Conservation (phyloP, 2,888 invertebrate species). For the Syrista parreyssii region DNA sequence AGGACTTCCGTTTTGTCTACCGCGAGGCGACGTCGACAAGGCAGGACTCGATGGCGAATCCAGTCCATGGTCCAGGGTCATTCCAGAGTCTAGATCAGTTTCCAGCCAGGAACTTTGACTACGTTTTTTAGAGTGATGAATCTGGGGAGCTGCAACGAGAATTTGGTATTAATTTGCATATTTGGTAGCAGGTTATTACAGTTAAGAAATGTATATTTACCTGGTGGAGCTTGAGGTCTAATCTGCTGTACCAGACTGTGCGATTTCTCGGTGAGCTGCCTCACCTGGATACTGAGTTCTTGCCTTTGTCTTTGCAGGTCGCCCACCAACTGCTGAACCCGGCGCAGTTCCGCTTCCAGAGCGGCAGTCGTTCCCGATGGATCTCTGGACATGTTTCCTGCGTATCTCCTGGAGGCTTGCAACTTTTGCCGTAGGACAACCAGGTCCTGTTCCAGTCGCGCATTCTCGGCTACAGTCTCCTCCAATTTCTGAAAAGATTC, state of each 20-base stretch:
- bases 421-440: constrained; percentile 86
- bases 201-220: neutral
- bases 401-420: constrained; percentile 75
- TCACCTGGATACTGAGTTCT: constrained; percentile 86
- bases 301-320: constrained; percentile 88
- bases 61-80: constrained; percentile 78
- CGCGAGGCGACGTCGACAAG: constrained; percentile 40
- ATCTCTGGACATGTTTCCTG: constrained; percentile 53
- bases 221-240: constrained; percentile 58
- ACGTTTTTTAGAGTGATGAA: constrained; percentile 68
- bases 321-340: constrained; percentile 86
- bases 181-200: neutral
- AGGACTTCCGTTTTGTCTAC: constrained; percentile 42
- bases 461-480: constrained; percentile 91
- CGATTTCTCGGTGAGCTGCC: constrained; percentile 85
- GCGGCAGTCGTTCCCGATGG: constrained; percentile 72
- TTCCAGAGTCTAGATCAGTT: constrained; percentile 88
- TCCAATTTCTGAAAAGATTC: constrained; percentile 78
- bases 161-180: neutral
- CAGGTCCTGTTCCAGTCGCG: constrained; percentile 87
- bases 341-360: constrained; percentile 82
- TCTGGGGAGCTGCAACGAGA: constrained; percentile 41
- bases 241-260: constrained; percentile 76
- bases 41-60: constrained; percentile 61
- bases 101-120: constrained; percentile 84